Percentiles rank a stretch among this genome's conserved stretches.
phyloP scores from a whole-genome alignment of 2,797 vertebrate genomes.

The Oreonectes daqikongensis region DNA sequence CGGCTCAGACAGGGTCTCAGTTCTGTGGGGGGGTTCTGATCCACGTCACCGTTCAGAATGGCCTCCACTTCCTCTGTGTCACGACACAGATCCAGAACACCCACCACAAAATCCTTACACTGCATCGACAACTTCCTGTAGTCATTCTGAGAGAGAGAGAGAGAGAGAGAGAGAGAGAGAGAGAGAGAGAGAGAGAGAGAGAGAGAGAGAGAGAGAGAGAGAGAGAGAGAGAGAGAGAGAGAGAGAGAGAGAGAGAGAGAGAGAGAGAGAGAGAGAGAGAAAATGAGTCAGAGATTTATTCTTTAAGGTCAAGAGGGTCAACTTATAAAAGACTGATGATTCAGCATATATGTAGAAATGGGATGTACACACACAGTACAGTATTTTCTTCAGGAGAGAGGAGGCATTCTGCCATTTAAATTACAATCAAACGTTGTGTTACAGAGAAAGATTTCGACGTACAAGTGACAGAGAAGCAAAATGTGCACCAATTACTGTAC shows the following conservation, averaged over 20 bases:
- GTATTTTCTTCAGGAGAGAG: background rate
- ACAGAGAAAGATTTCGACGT: background rate
- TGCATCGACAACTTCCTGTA: constrained; percentile 98
- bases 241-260: constrained; percentile 8
- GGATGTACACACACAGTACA: no score
- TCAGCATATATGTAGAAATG: no score
- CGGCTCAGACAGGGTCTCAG: constrained; percentile 91
- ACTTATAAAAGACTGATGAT: no score
- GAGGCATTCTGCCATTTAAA: background rate
- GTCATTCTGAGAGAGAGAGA: constrained; percentile 81
- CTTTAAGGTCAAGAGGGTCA: no score
- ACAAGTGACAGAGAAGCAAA: background rate
- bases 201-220: background rate
- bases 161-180: background rate
- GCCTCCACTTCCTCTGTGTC: constrained; percentile 96
- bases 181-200: no score
- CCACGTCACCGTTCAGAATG: constrained; percentile 93
- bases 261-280: no score
- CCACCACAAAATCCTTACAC: constrained; percentile 97
- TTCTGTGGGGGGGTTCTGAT: constrained; percentile 82
- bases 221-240: constrained; percentile 35
- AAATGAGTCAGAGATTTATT: no score
- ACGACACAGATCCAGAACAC: constrained; percentile 93
- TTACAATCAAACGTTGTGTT: background rate
- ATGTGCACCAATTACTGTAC: background rate